phyloP scores from a whole-genome alignment of 2,888 invertebrate species.

The Ophioninae sp. region DNA sequence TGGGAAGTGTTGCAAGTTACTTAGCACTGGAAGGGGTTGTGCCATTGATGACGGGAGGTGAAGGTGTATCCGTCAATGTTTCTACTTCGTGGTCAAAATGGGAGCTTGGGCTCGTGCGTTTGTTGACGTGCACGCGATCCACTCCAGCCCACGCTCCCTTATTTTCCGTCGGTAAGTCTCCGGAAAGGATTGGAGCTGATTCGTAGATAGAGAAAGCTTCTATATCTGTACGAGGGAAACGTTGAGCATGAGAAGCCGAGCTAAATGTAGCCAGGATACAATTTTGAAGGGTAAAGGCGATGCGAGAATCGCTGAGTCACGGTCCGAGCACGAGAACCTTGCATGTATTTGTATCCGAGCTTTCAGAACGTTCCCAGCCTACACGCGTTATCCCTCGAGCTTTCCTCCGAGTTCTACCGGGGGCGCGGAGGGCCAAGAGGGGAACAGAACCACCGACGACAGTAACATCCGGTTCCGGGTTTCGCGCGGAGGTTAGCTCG shows the following conservation, averaged over 20 bases:
- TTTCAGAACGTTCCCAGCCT: slow-evolving; percentile 55
- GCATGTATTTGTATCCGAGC: slow-evolving; percentile 6
- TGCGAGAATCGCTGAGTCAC: slow-evolving; percentile 64
- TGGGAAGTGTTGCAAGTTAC: slow-evolving; percentile 26
- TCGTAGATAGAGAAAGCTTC: slow-evolving; percentile 15
- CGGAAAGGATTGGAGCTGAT: slow-evolving; percentile 39
- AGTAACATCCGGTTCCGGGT: slow-evolving; percentile 77
- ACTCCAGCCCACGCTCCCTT: slow-evolving; percentile 30
- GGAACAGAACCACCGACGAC: slow-evolving; percentile 74
- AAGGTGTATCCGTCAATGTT: slow-evolving; percentile 45
- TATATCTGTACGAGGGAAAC: slow-evolving; percentile 17
- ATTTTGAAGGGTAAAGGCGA: slow-evolving; percentile 63
- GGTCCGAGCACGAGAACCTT: slow-evolving; percentile 48
- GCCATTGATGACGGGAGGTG: slow-evolving; percentile 46
- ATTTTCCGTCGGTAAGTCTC: slow-evolving; percentile 24
- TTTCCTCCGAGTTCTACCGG: slow-evolving; percentile 14
- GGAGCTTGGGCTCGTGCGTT: slow-evolving; percentile 38
- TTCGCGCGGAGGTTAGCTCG: slow-evolving; percentile 67
- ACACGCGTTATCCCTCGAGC: slow-evolving; percentile 53
- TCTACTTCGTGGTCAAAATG: slow-evolving; percentile 48
- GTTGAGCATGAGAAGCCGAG: slow-evolving; percentile 53
- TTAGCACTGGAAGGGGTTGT: slow-evolving; percentile 26
- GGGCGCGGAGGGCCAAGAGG: slow-evolving; percentile 40
- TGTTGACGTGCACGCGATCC: slow-evolving; percentile 66
- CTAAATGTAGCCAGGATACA: slow-evolving; percentile 47